Base-by-base conservation (phyloP, 2,113 vertebrate species). In the Aplodontia rufa region DNA sequence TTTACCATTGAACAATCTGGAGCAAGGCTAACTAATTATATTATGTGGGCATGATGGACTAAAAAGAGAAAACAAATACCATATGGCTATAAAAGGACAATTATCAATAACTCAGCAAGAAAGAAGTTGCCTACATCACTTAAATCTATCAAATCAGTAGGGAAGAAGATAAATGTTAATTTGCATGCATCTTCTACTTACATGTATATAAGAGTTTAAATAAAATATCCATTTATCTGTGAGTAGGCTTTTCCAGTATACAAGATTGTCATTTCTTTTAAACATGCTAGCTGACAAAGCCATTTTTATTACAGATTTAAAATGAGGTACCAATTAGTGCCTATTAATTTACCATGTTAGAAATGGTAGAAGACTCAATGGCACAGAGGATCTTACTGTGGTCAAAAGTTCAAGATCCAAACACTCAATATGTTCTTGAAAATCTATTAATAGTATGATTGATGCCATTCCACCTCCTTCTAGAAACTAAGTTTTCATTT, bases 21-120 rank as follows among this genome's bases (percentile, higher is more conserved):
- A 93, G 20, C 40, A 58, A 86, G 87, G 13, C 55, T 90, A 96
- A 87, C 47, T 71, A 83, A 79, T 92, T 79, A 92, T 22, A 79
- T 37, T 85, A 37, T 79, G 26, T 78, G 88, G 69, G 12, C 37
- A 87, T 32, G 76, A 60, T 72, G 9, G 6, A 88, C 14, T 93
- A 37, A 80, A 78, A 87, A 66, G 37, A 72, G 8, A 6, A 69
- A 72, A 89, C 8, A 94, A 76, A 79, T 76, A 85, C 60, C 83
- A 95, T 75, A 95, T 95, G 93, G 64, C 17, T 80, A 60, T 69
- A 95, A 93, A 92, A 83, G 40, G 24, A 8, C 20, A 92, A 78
- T 69, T 94, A 97, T 88, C 91, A 92, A 90, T 91, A 97, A 94
- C 85, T 81, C 86, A 92, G 81, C 86, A 90, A 94, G 88, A 94